Evolutionary conservation across 1,140 invertebrate species (phyloP).

Genomic region (Megalopta genalis): DNA sequence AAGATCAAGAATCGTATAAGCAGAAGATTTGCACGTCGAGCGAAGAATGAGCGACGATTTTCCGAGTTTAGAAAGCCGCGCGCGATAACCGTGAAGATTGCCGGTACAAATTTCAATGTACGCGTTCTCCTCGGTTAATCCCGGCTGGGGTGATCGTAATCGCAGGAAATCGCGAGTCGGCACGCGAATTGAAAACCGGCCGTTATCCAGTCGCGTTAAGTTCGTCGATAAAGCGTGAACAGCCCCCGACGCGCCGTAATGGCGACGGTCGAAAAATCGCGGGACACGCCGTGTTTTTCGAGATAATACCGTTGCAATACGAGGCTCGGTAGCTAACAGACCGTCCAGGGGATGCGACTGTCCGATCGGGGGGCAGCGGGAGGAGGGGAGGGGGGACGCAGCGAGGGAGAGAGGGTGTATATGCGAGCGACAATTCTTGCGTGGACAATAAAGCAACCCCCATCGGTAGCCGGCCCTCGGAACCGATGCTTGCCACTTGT

Average conservation of each 20-base stretch:
- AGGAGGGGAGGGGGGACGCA: not conserved
- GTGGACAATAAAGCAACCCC: conserved; percentile 45
- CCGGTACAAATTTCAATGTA: not conserved
- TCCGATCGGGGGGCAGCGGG: too few relatives aligned
- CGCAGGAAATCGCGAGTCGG: not conserved
- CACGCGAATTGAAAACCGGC: conserved; percentile 22
- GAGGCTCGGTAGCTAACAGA: not conserved
- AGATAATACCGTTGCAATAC: conserved; percentile 38
- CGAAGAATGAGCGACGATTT: too few relatives aligned
- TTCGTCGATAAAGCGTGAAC: conserved; percentile 29
- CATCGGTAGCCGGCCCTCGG: not conserved
- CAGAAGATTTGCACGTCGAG: too few relatives aligned
- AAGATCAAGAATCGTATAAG: too few relatives aligned
- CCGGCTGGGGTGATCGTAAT: not conserved
- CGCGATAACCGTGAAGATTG: not conserved
- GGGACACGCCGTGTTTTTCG: conserved; percentile 22
- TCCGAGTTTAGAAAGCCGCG: too few relatives aligned
- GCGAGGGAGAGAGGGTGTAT: not conserved
- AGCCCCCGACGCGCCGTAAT: not conserved
- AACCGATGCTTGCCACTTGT: not conserved
- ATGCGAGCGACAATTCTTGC: conserved; percentile 39
- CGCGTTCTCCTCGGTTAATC: not conserved
- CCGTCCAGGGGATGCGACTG: not conserved
- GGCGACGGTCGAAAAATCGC: conserved; percentile 31
- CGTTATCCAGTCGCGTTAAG: conserved; percentile 35